A percentile compares a stretch with the other conserved stretches of the same genome.
Evolutionary conservation across 2,888 invertebrate species (phyloP).

Genomic region (Gibbula magus): DNA sequence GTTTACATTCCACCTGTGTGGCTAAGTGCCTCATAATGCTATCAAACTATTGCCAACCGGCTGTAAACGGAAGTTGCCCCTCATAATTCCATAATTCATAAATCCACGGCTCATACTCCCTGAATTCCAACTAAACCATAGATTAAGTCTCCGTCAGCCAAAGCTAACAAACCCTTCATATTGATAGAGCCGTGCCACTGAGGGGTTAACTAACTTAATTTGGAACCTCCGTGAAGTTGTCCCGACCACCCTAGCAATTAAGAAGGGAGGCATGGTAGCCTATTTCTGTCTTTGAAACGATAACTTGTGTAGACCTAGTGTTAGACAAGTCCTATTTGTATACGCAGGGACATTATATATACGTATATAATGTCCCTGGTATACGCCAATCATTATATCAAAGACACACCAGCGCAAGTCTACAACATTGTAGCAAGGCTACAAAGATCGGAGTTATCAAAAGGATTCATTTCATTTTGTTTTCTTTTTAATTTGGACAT

Average conservation of each 20-base stretch:
- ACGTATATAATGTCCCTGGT: no score
- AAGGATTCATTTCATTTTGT: no score
- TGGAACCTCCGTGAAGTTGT: neutral
- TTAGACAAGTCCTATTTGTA: no score
- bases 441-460: no score
- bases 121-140: neutral
- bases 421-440: no score
- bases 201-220: constrained; percentile 6
- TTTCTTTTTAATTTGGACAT: no score
- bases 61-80: constrained; percentile 1
- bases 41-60: neutral
- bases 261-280: neutral
- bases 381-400: no score
- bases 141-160: neutral
- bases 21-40: neutral
- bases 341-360: no score
- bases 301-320: no score
- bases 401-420: no score
- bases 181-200: neutral
- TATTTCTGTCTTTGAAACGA: no score
- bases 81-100: neutral
- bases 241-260: constrained; percentile 12
- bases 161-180: neutral
- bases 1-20: neutral
- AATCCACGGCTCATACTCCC: neutral